These are phyloP conservation scores for Hypsopygia costalis DNA, from an alignment of 2,888 invertebrate genomes.

Conservation along the genomic window DNA sequence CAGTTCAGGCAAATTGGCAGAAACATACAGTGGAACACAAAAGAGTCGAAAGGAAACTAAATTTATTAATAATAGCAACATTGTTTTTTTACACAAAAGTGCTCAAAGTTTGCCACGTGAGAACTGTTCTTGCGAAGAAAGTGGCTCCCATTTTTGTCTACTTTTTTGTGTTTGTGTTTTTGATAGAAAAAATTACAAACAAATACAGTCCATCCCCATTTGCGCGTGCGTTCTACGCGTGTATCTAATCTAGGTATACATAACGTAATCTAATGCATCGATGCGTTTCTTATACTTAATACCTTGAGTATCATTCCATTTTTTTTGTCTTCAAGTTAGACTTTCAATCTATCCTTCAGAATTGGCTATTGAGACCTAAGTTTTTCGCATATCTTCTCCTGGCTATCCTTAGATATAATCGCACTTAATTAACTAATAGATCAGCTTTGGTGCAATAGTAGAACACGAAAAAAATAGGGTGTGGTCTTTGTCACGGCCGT, in stretches of 20 bases:
- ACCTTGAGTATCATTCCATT: constrained; percentile 7
- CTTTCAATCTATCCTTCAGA: neutral
- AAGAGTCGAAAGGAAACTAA: no score
- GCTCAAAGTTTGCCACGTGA: no score
- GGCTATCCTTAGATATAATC: neutral
- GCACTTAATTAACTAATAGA: neutral
- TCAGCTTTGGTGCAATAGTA: neutral
- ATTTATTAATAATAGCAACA: no score
- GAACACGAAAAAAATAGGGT: no score
- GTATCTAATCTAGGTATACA: constrained; percentile 21
- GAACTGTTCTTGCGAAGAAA: no score
- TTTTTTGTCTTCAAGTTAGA: neutral
- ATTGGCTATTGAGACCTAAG: neutral
- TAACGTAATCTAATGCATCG: constrained; percentile 39
- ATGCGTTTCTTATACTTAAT: constrained; percentile 23
- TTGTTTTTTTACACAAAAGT: no score
- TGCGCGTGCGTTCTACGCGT: constrained; percentile 47
- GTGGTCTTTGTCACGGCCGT: no score
- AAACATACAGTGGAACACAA: no score
- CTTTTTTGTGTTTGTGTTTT: no score
- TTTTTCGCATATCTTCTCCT: neutral
- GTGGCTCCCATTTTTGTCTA: no score
- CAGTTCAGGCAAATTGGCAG: no score
- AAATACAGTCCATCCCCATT: constrained; percentile 14
- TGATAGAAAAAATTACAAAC: no score